Conservation (phyloP, 2,888 invertebrate species). For the Oscheius sp. region DNA sequence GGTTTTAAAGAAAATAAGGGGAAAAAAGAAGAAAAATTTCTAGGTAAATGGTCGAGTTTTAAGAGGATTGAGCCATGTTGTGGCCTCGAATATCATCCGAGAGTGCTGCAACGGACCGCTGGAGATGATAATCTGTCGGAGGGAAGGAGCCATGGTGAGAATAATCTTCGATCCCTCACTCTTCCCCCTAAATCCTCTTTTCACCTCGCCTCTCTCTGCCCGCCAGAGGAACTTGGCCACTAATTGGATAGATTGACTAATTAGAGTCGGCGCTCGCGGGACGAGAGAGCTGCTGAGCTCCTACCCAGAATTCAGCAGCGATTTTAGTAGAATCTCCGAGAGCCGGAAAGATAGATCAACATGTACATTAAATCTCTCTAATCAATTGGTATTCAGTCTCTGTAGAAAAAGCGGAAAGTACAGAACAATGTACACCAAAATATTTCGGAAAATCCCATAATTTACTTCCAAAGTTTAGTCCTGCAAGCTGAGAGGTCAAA, state of each 20-base stretch:
- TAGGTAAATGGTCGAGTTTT: slow-evolving; percentile 93
- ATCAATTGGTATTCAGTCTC: not conserved
- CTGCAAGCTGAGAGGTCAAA: too few relatives aligned
- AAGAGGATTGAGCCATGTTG: slow-evolving; percentile 91
- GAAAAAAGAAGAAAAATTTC: slow-evolving; percentile 39
- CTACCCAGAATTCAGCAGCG: too few relatives aligned
- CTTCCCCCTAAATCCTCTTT: not conserved
- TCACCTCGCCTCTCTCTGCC: not conserved
- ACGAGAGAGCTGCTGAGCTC: too few relatives aligned
- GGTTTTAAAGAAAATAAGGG: slow-evolving; percentile 76
- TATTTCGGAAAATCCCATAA: too few relatives aligned
- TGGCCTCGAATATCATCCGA: slow-evolving; percentile 94
- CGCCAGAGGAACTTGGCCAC: not conserved
- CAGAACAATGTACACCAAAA: not conserved
- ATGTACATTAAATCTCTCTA: too few relatives aligned
- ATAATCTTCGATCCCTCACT: too few relatives aligned
- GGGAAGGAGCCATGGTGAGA: slow-evolving; percentile 46
- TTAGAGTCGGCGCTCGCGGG: not conserved
- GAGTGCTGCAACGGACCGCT: slow-evolving; percentile 60
- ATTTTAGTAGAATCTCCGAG: too few relatives aligned
- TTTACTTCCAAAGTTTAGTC: too few relatives aligned
- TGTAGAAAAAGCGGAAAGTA: not conserved
- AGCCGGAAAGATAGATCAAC: too few relatives aligned
- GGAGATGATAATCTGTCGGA: slow-evolving; percentile 52
- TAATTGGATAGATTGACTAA: slow-evolving; percentile 22